Evolutionary conservation across 92 coral and sea anemone genomes (phyloP).

Genomic region (Zoanthus sansibaricus): DNA sequence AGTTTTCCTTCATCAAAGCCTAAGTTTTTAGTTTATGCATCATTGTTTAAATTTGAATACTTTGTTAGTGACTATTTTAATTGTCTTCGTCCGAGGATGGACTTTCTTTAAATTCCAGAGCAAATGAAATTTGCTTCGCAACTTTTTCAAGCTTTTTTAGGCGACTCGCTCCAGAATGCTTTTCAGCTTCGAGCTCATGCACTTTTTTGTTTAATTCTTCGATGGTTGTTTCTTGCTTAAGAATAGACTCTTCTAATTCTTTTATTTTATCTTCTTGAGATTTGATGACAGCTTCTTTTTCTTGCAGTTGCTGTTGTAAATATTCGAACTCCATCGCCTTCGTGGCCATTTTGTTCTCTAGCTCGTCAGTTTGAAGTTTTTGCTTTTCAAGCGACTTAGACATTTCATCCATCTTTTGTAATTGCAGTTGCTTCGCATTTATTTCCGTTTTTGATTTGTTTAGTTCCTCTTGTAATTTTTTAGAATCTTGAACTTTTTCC

Average conservation of each 20-base stretch:
- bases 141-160: constrained; percentile 68
- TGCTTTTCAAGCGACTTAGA: constrained; percentile 59
- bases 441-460: constrained; percentile 15
- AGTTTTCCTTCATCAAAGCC: too few relatives aligned
- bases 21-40: too few relatives aligned
- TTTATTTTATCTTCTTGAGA: constrained; percentile 30
- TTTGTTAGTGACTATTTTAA: too few relatives aligned
- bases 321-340: constrained; percentile 42
- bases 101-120: constrained; percentile 24
- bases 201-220: constrained; percentile 43
- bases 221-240: neutral
- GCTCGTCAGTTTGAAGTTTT: constrained; percentile 51
- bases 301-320: constrained; percentile 35
- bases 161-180: constrained; percentile 41
- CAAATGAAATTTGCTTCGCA: constrained; percentile 42
- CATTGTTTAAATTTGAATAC: too few relatives aligned
- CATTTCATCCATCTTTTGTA: constrained; percentile 48
- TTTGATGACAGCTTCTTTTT: constrained; percentile 20
- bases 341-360: constrained; percentile 46
- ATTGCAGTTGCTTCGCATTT: neutral
- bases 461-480: constrained; percentile 46
- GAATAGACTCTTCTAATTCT: constrained; percentile 12
- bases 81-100: too few relatives aligned
- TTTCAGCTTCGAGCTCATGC: constrained; percentile 54
- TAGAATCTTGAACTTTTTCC: constrained; percentile 35